Base-by-base conservation (phyloP, 2,797 vertebrate species). In the Myoxocephalus aenaeus region DNA sequence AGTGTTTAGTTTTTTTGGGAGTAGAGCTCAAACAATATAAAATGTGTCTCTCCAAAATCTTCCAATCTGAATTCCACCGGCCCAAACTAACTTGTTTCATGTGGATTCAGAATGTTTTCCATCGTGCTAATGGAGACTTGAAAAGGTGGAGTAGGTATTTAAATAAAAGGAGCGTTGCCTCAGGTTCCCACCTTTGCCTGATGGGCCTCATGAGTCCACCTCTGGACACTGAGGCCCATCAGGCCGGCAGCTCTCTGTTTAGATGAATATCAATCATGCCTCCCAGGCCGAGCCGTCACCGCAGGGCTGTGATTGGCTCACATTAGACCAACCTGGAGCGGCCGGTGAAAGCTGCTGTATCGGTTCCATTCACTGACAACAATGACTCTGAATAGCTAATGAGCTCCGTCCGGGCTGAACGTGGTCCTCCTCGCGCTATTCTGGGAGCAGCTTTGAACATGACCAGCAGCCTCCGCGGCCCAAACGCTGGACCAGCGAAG, bases 361-460 rank as follows among this genome's bases (percentile, higher is more conserved):
- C 92, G 82, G 64, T 82, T 91, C 89, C 90, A 85, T 87, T 87
- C 89, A 81, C 42, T 50, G 85, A 85, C 85, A 87, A 93, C 91
- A 94, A 92, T 92, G 85, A 90, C 53, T 71, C 77, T 79, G 92
- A 90, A 93, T 94, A 81, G 85, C 86, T 89, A 92, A 94, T 93
- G 90, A 92, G 76, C 70, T 44, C 57, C 34, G 80, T 83, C 82
- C 83, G 22, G 57, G 46, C 64, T 56, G 62, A 68, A 61, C 75
- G 75, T 85, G 82, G 15, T 79, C 77, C 25, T 27, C 25, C 73
- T 75, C 13, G 0, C 70, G 62, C 48, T 61, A 86, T 82, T 90
- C 66, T 86, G 74, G 79, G 40, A 80, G 70, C 42, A 87, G 76
- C 85, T 88, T 82, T 90, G 90, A 84, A 91, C 82, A 62, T 88